These are phyloP conservation scores for Macrocentrus cingulum DNA, from an alignment of 1,140 invertebrate species.

Conservation along the genomic window DNA sequence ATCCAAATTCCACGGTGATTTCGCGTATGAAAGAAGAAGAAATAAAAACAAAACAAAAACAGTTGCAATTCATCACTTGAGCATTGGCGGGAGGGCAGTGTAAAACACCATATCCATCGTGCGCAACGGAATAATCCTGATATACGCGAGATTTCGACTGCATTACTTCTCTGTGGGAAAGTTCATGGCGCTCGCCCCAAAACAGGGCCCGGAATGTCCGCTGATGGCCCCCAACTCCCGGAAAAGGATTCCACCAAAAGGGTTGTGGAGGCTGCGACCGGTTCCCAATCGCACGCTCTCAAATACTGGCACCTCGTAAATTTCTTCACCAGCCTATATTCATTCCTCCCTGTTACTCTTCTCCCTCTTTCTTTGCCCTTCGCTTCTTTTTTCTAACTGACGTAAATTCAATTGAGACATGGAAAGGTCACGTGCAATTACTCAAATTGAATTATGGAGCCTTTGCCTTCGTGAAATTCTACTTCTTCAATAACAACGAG, in stretches of 20 bases:
- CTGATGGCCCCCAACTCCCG: background rate
- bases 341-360: background rate
- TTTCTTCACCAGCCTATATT: slow-evolving; percentile 8
- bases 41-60: background rate
- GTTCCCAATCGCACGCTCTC: slow-evolving; percentile 39
- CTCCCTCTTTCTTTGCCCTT: slow-evolving; percentile 2
- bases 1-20: background rate
- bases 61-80: background rate
- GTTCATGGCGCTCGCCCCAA: slow-evolving; percentile 33
- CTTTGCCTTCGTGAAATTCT: no score
- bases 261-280: slow-evolving; percentile 24
- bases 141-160: slow-evolving; percentile 29
- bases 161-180: slow-evolving; percentile 48
- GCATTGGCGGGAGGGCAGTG: background rate
- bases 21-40: background rate
- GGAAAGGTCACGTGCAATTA: background rate
- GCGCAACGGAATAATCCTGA: no score
- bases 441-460: no score
- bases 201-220: slow-evolving; percentile 35
- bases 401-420: slow-evolving; percentile 15
- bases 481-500: background rate
- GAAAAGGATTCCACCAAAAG: slow-evolving; percentile 8
- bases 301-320: slow-evolving; percentile 30
- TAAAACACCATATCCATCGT: no score
- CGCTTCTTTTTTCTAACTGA: background rate